Evolutionary conservation across 2,797 vertebrate genomes (phyloP).

Genomic region (Ciconia nigra): DNA sequence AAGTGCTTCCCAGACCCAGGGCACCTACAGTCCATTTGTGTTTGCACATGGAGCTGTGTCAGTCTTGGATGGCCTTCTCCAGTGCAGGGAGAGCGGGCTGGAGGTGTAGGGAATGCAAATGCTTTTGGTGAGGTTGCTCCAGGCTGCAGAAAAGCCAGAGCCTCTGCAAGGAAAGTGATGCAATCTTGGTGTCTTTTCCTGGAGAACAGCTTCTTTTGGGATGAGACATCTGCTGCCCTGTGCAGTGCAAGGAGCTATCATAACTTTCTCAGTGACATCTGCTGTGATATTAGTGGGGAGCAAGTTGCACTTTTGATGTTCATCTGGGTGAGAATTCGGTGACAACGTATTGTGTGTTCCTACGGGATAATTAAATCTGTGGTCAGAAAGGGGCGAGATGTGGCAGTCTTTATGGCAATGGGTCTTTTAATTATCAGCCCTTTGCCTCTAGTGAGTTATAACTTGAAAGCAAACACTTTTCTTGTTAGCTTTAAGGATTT

Average conservation of each 20-base stretch:
- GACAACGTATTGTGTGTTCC: rapidly evolving
- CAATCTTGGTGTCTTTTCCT: not conserved
- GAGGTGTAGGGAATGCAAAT: not conserved
- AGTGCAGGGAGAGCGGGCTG: not conserved
- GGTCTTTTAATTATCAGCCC: not conserved
- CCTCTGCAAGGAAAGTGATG: not conserved
- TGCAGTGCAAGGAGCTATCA: not conserved
- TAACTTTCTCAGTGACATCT: not conserved
- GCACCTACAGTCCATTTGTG: not conserved
- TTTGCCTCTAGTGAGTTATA: not conserved
- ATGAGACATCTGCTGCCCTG: not conserved
- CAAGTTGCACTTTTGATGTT: not conserved
- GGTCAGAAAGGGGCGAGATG: not conserved
- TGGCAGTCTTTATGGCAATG: not conserved
- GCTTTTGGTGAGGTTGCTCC: not conserved
- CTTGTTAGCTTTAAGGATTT: not conserved
- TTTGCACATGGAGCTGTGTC: not conserved
- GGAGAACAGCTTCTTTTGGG: not conserved
- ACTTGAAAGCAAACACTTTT: not conserved
- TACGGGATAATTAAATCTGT: not conserved
- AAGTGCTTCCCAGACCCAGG: not conserved
- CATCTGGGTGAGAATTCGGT: not conserved
- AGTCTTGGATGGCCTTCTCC: rapidly evolving
- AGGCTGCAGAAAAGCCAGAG: not conserved
- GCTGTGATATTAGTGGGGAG: not conserved